Evolutionary conservation across 2,888 invertebrate genomes (phyloP), one percentile per base, ranked within the genome.

Genomic region (Drosophila fulvimacula): DNA sequence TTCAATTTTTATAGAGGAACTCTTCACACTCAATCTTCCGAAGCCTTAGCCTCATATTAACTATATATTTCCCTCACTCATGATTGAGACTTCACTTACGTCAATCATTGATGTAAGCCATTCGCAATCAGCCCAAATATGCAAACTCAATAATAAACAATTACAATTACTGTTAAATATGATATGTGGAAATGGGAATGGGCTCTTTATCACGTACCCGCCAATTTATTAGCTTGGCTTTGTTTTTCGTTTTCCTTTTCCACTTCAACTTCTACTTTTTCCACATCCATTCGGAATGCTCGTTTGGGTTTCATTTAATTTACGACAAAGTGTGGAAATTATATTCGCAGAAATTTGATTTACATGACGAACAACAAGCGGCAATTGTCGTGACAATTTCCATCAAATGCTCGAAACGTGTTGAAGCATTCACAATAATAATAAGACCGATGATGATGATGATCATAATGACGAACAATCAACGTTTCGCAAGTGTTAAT

Each of bases 321-420:
- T 70, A 62, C 76, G 24, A 39, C 44, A 64, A 68, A 61, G 39
- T 73, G 65, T 66, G 39, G 69, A 58, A 60, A 66, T 66, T 61
- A 34, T 69, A 30, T 66, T 49, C 70, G 62, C 64, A 74, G 75
- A 78, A 77, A 64, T 57, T 88, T 88, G 88, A 88, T 85, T 88
- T 85, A 75, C 79, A 78, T 69, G 68, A 63, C 51, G 53, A 61
- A 44, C 65, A 57, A 46, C 53, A 59, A 68, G 57, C 67, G 58
- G 51, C 84, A 83, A 86, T 81, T 85, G 73, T 82, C 81, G 85
- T 82, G 88, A 81, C 85, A 76, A 73, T 76, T 76, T 67, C 57
- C 66, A 76, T 60, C 60, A 70, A 60, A 44, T 36, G 21, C 36
- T 44, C 5, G 39, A 63, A 81, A 82, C 82, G 86, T 82, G 82